Conservation (phyloP, 2,797 vertebrate genomes). For the Pangasius larnaudii region DNA sequence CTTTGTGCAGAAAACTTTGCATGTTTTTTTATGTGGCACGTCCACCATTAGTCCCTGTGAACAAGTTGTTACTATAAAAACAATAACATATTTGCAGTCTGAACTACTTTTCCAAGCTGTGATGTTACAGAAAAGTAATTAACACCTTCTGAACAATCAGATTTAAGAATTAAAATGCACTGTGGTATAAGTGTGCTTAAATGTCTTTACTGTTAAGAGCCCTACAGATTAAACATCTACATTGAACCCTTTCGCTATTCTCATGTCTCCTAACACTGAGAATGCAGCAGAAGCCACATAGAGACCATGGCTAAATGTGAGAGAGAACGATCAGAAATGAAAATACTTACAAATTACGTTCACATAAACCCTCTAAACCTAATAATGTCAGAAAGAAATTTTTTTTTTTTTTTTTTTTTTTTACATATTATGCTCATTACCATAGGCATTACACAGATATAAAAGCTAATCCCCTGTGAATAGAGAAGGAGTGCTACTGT, state of each 20-base stretch:
- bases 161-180: background rate
- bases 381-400: conserved; percentile 33
- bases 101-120: background rate
- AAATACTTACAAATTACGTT: conserved; percentile 41
- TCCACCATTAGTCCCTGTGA: background rate
- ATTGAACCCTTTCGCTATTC: conserved; percentile 14
- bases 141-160: background rate
- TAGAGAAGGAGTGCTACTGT: conserved; percentile 38
- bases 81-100: background rate
- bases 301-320: conserved; percentile 16
- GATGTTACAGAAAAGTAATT: background rate
- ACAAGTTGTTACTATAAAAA: background rate
- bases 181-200: background rate
- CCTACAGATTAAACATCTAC: conserved; percentile 29
- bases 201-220: background rate
- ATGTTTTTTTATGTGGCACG: background rate
- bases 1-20: background rate
- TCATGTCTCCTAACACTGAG: background rate
- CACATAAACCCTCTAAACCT: conserved; percentile 39
- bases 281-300: background rate
- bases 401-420: conserved; percentile 20
- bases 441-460: conserved; percentile 44
- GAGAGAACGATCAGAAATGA: conserved; percentile 2
- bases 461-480: conserved; percentile 42
- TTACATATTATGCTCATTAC: conserved; percentile 49